A percentile compares a stretch with the other conserved stretches of the same genome.
Evolutionary conservation across 1,140 invertebrate species (phyloP).

Genomic region (Aethina tumida): DNA sequence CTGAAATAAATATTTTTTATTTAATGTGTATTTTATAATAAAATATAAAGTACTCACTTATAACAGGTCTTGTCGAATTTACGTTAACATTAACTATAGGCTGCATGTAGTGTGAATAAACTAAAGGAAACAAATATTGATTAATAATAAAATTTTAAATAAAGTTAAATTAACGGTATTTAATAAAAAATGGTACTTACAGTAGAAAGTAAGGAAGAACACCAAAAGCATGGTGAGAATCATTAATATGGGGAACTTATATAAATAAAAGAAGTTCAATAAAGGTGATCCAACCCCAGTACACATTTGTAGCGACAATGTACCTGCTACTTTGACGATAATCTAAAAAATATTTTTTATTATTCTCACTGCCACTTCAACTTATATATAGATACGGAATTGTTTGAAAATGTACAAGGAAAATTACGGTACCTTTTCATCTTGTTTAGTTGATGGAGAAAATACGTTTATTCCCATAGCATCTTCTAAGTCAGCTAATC

Average conservation of each 20-base stretch:
- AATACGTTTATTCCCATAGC: slow-evolving; percentile 25
- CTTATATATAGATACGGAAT: neutral
- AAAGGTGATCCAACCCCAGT: slow-evolving; percentile 15
- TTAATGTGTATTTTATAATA: too few relatives aligned
- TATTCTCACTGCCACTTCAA: too few relatives aligned
- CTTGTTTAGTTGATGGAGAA: slow-evolving; percentile 26
- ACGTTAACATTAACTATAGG: slow-evolving; percentile 31
- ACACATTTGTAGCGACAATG: slow-evolving; percentile 16
- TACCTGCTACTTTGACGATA: slow-evolving; percentile 21
- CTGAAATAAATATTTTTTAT: too few relatives aligned
- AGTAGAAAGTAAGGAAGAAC: slow-evolving; percentile 29
- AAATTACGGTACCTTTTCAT: slow-evolving; percentile 16
- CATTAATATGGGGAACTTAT: slow-evolving; percentile 23
- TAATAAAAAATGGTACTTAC: slow-evolving; percentile 17
- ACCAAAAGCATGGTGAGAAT: slow-evolving; percentile 23
- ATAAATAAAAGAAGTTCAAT: slow-evolving; percentile 19
- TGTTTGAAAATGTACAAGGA: too few relatives aligned
- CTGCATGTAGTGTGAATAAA: slow-evolving; percentile 29
- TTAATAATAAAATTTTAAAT: slow-evolving; percentile 1
- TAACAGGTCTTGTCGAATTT: slow-evolving; percentile 7
- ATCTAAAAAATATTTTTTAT: slow-evolving; percentile 16
- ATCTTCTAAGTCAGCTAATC: slow-evolving; percentile 27
- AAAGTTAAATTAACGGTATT: too few relatives aligned
- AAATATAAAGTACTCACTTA: neutral
- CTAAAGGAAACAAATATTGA: slow-evolving; percentile 20